Conservation (phyloP, 2,797 vertebrate species). For the Oophaga sylvatica region DNA sequence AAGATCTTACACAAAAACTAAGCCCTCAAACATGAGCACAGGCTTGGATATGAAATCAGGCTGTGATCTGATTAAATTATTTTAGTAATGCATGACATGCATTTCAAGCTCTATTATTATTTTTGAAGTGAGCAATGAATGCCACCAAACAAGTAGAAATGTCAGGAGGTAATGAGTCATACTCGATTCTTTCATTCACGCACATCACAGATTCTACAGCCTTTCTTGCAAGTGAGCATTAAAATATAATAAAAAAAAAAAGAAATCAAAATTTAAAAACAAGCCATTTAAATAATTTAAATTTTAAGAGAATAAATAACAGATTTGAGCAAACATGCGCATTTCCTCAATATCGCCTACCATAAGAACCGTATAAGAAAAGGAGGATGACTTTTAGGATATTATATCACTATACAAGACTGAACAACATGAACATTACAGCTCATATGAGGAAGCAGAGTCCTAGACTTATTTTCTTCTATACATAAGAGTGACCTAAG, state of each 20-base stretch:
- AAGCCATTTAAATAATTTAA: not conserved
- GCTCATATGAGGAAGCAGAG: too few species aligned
- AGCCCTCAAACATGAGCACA: not conserved
- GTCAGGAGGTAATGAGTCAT: conserved; percentile 50
- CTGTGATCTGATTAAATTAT: conserved; percentile 16
- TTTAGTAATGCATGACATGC: conserved; percentile 41
- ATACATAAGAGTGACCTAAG: too few species aligned
- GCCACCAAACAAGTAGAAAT: conserved; percentile 18
- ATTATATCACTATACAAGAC: too few species aligned
- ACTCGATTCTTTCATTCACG: conserved; percentile 19
- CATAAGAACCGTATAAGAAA: not conserved
- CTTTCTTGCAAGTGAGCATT: not conserved
- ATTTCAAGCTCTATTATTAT: not conserved
- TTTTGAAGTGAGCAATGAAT: conserved; percentile 30
- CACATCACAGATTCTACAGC: conserved; percentile 15
- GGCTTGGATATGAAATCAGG: not conserved
- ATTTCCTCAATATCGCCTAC: not conserved
- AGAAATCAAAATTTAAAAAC: too few species aligned
- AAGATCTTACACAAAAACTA: not conserved
- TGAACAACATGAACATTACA: too few species aligned
- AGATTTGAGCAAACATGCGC: not conserved
- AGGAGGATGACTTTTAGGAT: not conserved
- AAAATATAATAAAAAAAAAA: not conserved
- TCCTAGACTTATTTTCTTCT: too few species aligned
- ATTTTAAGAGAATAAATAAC: not conserved